Percentiles rank a stretch among this genome's conserved stretches.
phyloP scores from a whole-genome alignment of 2,797 vertebrate species.

The Alfaro cultratus region DNA sequence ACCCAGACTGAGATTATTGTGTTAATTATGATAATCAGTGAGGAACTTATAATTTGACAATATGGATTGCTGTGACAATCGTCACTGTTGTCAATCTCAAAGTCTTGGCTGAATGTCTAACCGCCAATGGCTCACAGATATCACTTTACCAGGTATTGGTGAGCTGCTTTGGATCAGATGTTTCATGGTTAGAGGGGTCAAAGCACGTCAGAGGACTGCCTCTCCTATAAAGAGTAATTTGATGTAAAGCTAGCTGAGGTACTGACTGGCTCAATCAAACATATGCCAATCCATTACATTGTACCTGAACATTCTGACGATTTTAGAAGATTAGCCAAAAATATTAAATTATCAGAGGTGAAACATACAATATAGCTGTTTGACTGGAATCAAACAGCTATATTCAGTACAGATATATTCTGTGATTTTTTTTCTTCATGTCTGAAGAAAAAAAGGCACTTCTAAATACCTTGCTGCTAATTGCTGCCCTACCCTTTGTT shows the following conservation, averaged over 20 bases:
- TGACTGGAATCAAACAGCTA: too few relatives aligned
- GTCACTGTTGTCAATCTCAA: background rate
- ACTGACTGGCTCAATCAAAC: background rate
- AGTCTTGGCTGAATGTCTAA: background rate
- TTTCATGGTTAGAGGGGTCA: background rate
- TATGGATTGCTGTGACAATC: background rate
- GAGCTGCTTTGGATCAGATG: background rate
- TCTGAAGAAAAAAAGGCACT: background rate
- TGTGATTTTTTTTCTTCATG: too few relatives aligned
- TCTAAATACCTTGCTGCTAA: background rate
- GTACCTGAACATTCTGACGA: background rate
- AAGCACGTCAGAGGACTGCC: background rate
- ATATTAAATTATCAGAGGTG: background rate
- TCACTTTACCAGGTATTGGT: background rate
- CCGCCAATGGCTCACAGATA: background rate
- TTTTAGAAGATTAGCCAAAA: background rate
- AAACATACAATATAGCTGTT: background rate
- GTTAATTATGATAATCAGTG: too few relatives aligned
- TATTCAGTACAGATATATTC: too few relatives aligned
- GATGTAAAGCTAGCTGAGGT: too few relatives aligned
- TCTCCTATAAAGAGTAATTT: background rate
- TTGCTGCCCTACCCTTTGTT: background rate
- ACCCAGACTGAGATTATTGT: background rate
- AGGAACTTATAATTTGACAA: background rate
- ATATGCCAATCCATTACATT: background rate